Evolutionary conservation across 2,888 invertebrate species (phyloP), one percentile per base, ranked within the genome.

Genomic region (Hirtodrosophila trivittata): DNA sequence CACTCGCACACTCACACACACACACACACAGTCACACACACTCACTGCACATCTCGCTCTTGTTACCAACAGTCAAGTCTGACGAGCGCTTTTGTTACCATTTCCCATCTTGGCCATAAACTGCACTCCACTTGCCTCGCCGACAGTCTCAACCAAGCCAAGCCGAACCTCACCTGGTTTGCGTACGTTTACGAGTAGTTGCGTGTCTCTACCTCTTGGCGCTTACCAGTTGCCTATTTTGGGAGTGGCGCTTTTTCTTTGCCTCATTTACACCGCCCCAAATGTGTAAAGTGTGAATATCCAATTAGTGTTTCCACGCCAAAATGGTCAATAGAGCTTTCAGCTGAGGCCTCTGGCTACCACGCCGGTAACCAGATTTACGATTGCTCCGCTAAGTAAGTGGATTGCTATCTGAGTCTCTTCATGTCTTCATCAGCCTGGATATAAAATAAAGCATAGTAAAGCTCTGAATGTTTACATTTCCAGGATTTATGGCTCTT

Each of bases 161-260:
- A 9, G 28, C 28, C 7, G 59, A 37, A 9, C 6, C 52, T 16
- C 32, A 58, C 21, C 54, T 66, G 60, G 52, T 62, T 70, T 51
- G 64, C 56, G 49, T 63, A 59, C 54, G 13, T 42, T 35, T 41
- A 28, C 4, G 28, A 16, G 21, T 2, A n/a, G 37, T 21, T 18
- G 25, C 49, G 65, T 65, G 42, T 43, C 37, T 71, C 58, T 66
- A 33, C 64, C 39, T 46, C 52, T 77, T 67, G 87, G 87, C 87
- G 85, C 87, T 70, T 86, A 81, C 77, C 64, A 76, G 71, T 77
- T 85, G 71, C 87, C 87, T 78, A 80, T 87, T 86, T 87, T 83
- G 76, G 86, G 86, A 71, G 86, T 83, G 85, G 76, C 83, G 73
- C 82, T 80, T 74, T 87, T 77, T 77, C 49, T 54, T 64, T 67